Conservation (phyloP, 2,888 invertebrate species). For the Ditylenchus weischeri region DNA sequence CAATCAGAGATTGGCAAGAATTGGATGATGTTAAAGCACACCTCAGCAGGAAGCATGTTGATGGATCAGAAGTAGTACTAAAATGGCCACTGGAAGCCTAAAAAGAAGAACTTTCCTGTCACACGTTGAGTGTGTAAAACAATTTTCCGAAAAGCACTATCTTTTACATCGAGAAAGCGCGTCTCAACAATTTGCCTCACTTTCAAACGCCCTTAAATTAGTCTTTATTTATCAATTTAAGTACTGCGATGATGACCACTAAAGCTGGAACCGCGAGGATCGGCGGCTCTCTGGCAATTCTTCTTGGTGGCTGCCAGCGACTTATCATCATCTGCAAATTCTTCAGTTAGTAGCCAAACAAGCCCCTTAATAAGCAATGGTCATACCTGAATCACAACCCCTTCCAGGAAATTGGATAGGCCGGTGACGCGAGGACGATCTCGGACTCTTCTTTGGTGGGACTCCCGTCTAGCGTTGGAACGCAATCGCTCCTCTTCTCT, state of each 20-base stretch:
- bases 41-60: no score
- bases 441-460: slow-evolving; percentile 66
- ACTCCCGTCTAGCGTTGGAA: slow-evolving; percentile 77
- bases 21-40: no score
- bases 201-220: no score
- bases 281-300: slow-evolving; percentile 18
- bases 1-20: no score
- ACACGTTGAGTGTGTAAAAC: no score
- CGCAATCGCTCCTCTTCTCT: slow-evolving; percentile 94
- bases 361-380: not conserved
- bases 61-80: no score
- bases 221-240: no score
- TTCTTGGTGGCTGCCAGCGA: slow-evolving; percentile 36
- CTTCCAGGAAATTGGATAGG: slow-evolving; percentile 59
- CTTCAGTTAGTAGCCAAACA: not conserved
- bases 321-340: slow-evolving; percentile 34
- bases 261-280: not conserved
- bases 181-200: no score
- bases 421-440: slow-evolving; percentile 63
- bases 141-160: no score
- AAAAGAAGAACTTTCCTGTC: no score
- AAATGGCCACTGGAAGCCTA: no score
- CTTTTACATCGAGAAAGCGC: no score
- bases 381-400: slow-evolving; percentile 39
- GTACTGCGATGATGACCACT: not conserved